Evolutionary conservation across 2,888 invertebrate species (phyloP).

Genomic region (Parascotia fuliginaria): DNA sequence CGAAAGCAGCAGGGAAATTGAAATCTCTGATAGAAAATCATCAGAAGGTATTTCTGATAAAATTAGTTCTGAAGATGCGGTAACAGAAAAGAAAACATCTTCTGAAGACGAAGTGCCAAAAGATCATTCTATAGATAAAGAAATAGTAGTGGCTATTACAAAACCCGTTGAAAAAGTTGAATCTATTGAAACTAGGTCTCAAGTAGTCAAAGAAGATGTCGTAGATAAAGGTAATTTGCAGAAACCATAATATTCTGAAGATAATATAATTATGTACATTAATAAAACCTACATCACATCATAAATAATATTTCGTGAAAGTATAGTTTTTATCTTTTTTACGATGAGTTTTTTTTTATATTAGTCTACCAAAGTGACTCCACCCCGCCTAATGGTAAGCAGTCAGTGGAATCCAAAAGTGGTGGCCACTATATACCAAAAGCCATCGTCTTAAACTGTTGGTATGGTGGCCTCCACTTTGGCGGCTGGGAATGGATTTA

Average conservation of each 20-base stretch:
- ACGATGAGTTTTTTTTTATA: too few species aligned
- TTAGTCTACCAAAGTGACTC: too few species aligned
- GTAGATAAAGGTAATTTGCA: constrained; percentile 57
- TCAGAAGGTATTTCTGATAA: constrained; percentile 82
- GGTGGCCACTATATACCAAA: too few species aligned
- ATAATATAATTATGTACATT: too few species aligned
- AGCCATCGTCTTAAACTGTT: too few species aligned
- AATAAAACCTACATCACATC: too few species aligned
- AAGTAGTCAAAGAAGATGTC: constrained; percentile 55
- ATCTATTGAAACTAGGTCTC: constrained; percentile 50
- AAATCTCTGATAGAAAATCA: constrained; percentile 81
- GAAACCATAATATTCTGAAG: background rate
- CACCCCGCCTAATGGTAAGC: too few species aligned
- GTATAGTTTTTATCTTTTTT: too few species aligned
- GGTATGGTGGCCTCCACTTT: too few species aligned
- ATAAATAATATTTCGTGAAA: too few species aligned
- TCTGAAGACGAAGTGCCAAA: constrained; percentile 73
- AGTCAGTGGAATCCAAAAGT: too few species aligned
- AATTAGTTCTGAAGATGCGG: constrained; percentile 83
- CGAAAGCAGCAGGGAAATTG: constrained; percentile 81
- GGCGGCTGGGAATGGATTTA: too few species aligned
- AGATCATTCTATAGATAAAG: constrained; percentile 53
- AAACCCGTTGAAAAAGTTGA: constrained; percentile 49
- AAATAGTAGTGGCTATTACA: constrained; percentile 43
- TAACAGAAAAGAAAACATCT: constrained; percentile 81